Evolutionary conservation across 2,888 invertebrate genomes (phyloP), one percentile per base, ranked within the genome.

Genomic region (Drosophila formosana): DNA sequence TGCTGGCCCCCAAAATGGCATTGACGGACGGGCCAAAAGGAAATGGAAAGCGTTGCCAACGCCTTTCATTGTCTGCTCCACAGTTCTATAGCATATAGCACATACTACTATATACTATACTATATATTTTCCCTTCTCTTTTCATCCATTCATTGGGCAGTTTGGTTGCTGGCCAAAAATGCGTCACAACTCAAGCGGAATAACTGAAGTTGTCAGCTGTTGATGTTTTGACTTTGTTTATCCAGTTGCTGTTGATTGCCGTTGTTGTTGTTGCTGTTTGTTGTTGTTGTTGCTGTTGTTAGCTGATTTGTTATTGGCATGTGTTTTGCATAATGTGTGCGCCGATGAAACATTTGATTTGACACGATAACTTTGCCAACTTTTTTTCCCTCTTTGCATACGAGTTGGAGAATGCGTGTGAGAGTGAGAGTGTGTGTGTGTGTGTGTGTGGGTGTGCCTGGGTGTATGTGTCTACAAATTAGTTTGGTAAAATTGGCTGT

Each of bases 141-240:
- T 52, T 45, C 37, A 30, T n/a, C 25, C 39, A 26, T 62, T 64
- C 37, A 58, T 49, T 64, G 65, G 51, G n/a, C 66, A 53, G 49
- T 72, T 65, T 51, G 43, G 49, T 52, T 68, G 82, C 75, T 66
- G 79, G 81, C 71, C 71, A 71, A 71, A 71, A 72, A 79, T 63
- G 63, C 67, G 69, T 73, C 87, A 78, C 84, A 84, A 69, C 61
- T 81, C 87, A 80, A 64, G 82, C 68, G 82, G 69, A 83, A 87
- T 83, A 87, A 83, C 84, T 82, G 73, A 82, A 87, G 69, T 78
- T 82, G 84, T 83, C 84, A 84, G 87, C 72, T 66, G 84, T 78
- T 78, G 75, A 72, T 78, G 78, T 72, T 78, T 65, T 68, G 66
- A 66, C 71, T 78, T 74, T 77, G 46, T 61, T 73, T 73, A 70